These are phyloP conservation scores for Bombus sylvicola DNA, from an alignment of 1,140 invertebrate genomes.

Conservation along the genomic window DNA sequence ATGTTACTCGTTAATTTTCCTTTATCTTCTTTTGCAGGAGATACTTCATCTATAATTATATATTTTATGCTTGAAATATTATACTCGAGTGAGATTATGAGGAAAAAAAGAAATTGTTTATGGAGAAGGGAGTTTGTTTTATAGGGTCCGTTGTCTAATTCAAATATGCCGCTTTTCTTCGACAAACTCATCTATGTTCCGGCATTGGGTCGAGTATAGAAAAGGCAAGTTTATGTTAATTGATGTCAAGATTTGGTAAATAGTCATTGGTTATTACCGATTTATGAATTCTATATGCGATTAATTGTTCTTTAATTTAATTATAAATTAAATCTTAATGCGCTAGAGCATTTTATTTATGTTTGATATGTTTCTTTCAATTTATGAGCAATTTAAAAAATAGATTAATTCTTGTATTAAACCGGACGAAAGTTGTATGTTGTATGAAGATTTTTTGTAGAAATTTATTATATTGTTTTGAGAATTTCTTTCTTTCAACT, in stretches of 20 bases:
- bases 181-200: slow-evolving; percentile 31
- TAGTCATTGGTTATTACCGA: slow-evolving; percentile 34
- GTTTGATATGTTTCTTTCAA: background rate
- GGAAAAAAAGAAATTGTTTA: background rate
- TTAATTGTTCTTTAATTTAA: background rate
- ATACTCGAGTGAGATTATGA: too few species aligned
- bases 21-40: background rate
- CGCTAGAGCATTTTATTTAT: background rate
- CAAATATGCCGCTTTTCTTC: slow-evolving; percentile 47
- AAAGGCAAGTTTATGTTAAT: slow-evolving; percentile 51
- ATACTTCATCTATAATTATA: background rate
- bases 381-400: background rate
- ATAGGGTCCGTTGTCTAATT: background rate
- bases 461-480: background rate
- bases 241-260: slow-evolving; percentile 45
- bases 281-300: slow-evolving; percentile 4
- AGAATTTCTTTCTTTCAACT: background rate
- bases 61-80: background rate
- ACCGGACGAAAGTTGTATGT: background rate
- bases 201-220: slow-evolving; percentile 35
- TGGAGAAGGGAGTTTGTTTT: background rate
- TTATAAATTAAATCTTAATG: background rate
- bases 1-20: background rate
- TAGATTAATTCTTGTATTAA: slow-evolving; percentile 11
- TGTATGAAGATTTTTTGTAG: background rate